Conservation (phyloP, 2,113 vertebrate genomes). For the Pionites leucogaster region DNA sequence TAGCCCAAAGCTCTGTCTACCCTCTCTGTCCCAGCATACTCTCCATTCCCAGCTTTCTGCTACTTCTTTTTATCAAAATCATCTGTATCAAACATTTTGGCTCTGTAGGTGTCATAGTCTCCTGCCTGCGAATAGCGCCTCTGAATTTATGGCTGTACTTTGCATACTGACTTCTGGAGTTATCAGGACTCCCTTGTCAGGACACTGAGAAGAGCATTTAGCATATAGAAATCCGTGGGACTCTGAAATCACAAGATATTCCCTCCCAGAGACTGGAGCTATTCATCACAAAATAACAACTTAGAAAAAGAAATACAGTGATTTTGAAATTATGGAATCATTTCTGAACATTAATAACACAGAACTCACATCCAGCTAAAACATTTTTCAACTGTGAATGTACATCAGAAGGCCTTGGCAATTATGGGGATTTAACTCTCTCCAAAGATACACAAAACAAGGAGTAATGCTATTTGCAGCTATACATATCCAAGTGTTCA, state of each 20-base stretch:
- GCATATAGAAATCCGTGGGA: not conserved
- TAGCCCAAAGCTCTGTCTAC: not conserved
- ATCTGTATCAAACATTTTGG: not conserved
- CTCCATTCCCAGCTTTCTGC: not conserved
- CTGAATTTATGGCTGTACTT: not conserved
- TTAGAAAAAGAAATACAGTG: not conserved
- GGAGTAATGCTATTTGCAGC: not conserved
- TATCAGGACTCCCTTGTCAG: not conserved
- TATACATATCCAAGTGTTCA: not conserved
- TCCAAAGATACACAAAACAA: not conserved
- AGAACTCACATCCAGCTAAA: not conserved
- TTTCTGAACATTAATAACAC: not conserved
- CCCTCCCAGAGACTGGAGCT: fast-evolving
- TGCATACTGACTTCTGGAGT: not conserved
- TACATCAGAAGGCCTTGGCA: not conserved
- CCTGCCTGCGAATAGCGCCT: not conserved
- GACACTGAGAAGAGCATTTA: not conserved
- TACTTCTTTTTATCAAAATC: not conserved
- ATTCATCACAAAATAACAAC: not conserved
- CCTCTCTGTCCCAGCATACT: not conserved
- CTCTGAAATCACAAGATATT: not conserved
- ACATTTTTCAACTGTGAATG: not conserved
- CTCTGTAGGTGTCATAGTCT: not conserved
- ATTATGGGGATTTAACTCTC: not conserved
- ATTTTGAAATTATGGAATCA: not conserved